Base-by-base conservation (phyloP, 2,113 vertebrate genomes). In the Urocolius indicus region DNA sequence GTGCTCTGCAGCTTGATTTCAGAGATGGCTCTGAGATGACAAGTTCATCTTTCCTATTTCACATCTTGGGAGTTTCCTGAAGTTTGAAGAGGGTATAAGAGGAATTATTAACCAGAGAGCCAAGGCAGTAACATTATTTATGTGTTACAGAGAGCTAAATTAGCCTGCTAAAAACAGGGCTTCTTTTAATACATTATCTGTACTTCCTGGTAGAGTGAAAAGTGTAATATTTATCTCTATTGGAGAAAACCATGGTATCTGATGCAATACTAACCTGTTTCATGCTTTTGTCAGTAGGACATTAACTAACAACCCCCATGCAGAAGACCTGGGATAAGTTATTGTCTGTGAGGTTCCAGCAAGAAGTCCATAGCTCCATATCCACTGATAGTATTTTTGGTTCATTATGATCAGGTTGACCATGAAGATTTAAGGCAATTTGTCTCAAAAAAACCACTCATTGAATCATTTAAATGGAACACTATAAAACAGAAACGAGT, bases 111-210 rank as follows among this genome's bases (percentile, higher is more conserved):
- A 80, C 45, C 38, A 30, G 15, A 9, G 19, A n/a, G 11, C 46
- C 65, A 80, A 82, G 45, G 45, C 29, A 57, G 22, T 49, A 32
- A 21, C 3, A 12, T 41, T 48, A n/a, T 72, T 77, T 73, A 30
- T 15, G 48, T 6, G 13, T 29, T 19, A 41, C 1, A 6, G 20
- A 54, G 51, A 68, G 17, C 3, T 0, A 2, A 8, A 11, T 72
- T 57, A 84, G 26, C n/a, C 38, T 88, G 27, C 14, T 88, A n/a
- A 41, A 71, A 85, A 27, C 2, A 73, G 38, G 69, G 11, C 10
- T 91, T 2, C 12, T 85, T 73, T 80, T n/a, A 72, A 16, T 62
- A 15, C 6, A 54, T 1, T 38, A 49, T 11, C 43, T 89, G 30
- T 72, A 13, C 43, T 68, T 11, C 3, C 3, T 83, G 38, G 6